Base-by-base conservation (phyloP, 2,888 invertebrate species). In the Xestia ashworthii region DNA sequence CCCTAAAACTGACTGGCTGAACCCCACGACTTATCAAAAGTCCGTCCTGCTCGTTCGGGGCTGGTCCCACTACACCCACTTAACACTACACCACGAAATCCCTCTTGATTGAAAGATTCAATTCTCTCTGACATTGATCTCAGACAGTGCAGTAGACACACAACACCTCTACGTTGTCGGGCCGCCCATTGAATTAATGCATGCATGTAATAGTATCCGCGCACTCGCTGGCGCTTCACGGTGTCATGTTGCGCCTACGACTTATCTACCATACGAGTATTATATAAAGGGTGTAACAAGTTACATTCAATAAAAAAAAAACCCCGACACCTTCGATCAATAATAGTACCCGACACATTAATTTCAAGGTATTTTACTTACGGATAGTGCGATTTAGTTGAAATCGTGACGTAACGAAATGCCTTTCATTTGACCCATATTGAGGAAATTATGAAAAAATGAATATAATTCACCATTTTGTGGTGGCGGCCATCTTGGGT, bases 151-250 rank as follows among this genome's bases (percentile, higher is more conserved):
- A 38, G 50, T 8, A 60, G 84, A 75, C 64, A 84, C 72, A 60
- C 58, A 71, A 84, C 75, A 84, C 87, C 70, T 71, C 67, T 71
- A 71, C 87, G 84, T 75, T 87, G 85, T 84, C 38, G 48, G 71
- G 60, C 25, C 71, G 84, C 71, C 77, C 82, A 80, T 87, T 87
- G 74, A 85, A 78, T 88, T 85, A 88, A 78, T 83, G 79, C 81
- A 71, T 78, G 50, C 71, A 71, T 78, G 89, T 87, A 85, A 88
- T 74, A 53, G 60, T 69, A 87, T 53, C 69, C 76, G 74, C 46
- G 76, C 16, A 71, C 71, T 32, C 48, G 82, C 58, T 55, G 80
- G 53, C 74, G 71, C 55, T 80, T 72, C 76, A 55, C 72, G 62
- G 82, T 87, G 69, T 87, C 78, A 75, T 16, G 60, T 87, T 81